phyloP scores from a whole-genome alignment of 1,140 invertebrate species.

The Drosophila bocqueti region DNA sequence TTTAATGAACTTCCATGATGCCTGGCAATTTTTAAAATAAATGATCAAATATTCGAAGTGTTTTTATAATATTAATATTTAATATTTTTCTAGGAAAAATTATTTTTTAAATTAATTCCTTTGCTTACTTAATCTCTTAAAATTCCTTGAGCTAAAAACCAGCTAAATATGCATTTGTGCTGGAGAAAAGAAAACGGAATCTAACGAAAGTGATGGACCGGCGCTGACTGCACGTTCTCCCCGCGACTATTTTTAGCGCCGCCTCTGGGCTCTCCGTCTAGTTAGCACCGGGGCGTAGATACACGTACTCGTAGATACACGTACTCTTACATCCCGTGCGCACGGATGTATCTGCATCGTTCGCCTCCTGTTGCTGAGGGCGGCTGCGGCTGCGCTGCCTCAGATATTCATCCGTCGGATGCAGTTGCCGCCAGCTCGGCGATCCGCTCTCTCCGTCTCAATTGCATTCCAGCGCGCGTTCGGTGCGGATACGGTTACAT shows the following conservation, averaged over 20 bases:
- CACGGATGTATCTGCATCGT: slow-evolving; percentile 37
- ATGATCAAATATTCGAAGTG: not conserved
- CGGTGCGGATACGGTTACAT: slow-evolving; percentile 62
- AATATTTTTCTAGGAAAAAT: not conserved
- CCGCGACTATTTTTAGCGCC: slow-evolving; percentile 64
- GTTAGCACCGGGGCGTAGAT: slow-evolving; percentile 57
- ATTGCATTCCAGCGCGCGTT: slow-evolving; percentile 82
- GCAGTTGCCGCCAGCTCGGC: slow-evolving; percentile 40
- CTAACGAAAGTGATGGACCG: slow-evolving; percentile 65
- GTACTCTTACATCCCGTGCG: slow-evolving; percentile 12
- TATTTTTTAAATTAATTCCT: not conserved
- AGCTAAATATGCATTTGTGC: not conserved
- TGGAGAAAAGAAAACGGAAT: slow-evolving; percentile 47
- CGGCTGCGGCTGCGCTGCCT: slow-evolving; percentile 57
- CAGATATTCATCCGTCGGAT: slow-evolving; percentile 44
- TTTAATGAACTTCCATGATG: not conserved
- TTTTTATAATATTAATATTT: not conserved
- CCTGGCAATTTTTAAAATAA: not conserved
- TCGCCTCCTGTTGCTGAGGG: slow-evolving; percentile 59
- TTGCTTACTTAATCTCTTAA: too few species aligned
- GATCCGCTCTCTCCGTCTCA: slow-evolving; percentile 55
- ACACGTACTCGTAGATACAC: slow-evolving; percentile 21
- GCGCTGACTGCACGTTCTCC: slow-evolving; percentile 54
- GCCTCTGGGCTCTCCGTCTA: slow-evolving; percentile 58
- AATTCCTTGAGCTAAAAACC: slow-evolving; percentile 1